Evolutionary conservation across 1,140 invertebrate genomes (phyloP).

Genomic region (Bicyclus anynana): DNA sequence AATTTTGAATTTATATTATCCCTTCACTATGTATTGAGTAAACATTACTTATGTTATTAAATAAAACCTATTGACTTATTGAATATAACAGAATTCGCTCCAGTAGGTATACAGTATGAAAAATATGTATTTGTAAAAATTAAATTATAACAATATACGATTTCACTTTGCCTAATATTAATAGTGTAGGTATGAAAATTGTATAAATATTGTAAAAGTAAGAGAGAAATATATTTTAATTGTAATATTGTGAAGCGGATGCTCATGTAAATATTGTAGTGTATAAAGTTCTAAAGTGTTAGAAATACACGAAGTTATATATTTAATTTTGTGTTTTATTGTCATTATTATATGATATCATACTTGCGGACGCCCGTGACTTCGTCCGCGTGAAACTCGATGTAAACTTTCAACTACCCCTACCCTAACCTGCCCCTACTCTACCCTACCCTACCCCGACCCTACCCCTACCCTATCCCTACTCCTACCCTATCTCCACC

Average conservation of each 20-base stretch:
- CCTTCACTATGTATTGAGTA: too few relatives aligned
- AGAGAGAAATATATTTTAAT: conserved; percentile 69
- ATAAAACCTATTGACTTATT: too few relatives aligned
- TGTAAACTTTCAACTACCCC: too few relatives aligned
- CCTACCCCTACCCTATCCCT: too few relatives aligned
- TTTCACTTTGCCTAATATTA: conserved; percentile 60
- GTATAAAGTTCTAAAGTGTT: conserved; percentile 67
- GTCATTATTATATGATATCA: not conserved
- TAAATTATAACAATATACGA: conserved; percentile 17
- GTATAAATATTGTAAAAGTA: conserved; percentile 66
- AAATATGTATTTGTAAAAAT: conserved; percentile 4
- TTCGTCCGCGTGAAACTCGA: too few relatives aligned
- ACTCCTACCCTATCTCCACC: too few relatives aligned
- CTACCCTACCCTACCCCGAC: too few relatives aligned
- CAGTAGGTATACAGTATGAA: not conserved
- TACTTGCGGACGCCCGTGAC: too few relatives aligned
- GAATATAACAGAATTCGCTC: not conserved
- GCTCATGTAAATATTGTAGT: conserved; percentile 69
- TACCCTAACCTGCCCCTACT: too few relatives aligned
- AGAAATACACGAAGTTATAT: conserved; percentile 67
- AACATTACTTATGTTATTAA: too few relatives aligned
- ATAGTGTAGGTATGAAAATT: conserved; percentile 35
- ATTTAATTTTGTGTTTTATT: conserved; percentile 42
- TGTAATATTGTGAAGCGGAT: conserved; percentile 67
- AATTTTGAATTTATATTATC: too few relatives aligned